Evolutionary conservation across 2,113 vertebrate genomes (phyloP).

Genomic region (Psittacula cyanocephala): DNA sequence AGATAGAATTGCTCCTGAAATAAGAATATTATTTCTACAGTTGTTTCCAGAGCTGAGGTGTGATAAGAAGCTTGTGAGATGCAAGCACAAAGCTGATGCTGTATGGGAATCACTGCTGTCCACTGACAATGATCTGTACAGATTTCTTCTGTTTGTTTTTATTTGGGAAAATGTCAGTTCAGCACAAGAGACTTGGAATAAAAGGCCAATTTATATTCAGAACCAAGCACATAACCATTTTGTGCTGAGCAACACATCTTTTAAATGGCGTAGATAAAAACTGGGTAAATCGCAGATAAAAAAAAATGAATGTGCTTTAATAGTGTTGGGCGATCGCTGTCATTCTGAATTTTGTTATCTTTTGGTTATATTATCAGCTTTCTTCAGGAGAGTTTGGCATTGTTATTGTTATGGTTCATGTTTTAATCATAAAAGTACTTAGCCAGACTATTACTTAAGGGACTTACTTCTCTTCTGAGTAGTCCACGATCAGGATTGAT

Average conservation of each 20-base stretch:
- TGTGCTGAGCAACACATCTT: neutral
- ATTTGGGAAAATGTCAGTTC: neutral
- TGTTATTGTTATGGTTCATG: neutral
- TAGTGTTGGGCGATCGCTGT: accelerated
- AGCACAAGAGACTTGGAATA: neutral
- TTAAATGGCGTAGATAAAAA: neutral
- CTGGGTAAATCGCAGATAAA: neutral
- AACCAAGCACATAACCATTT: neutral
- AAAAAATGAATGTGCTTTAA: neutral
- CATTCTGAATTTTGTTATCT: neutral
- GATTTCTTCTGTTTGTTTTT: neutral
- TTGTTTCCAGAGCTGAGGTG: neutral
- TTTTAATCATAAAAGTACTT: neutral
- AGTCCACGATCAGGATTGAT: neutral
- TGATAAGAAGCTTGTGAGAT: neutral
- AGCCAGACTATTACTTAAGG: neutral
- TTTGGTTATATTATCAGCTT: neutral
- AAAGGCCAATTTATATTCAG: neutral
- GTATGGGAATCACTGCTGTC: neutral
- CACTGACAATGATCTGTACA: neutral
- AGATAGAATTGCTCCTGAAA: neutral
- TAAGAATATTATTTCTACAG: neutral
- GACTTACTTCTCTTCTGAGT: neutral
- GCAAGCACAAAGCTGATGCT: neutral
- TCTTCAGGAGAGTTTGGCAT: neutral